Evolutionary conservation across 2,888 invertebrate genomes (phyloP).

Genomic region (Odontocolon sp.): DNA sequence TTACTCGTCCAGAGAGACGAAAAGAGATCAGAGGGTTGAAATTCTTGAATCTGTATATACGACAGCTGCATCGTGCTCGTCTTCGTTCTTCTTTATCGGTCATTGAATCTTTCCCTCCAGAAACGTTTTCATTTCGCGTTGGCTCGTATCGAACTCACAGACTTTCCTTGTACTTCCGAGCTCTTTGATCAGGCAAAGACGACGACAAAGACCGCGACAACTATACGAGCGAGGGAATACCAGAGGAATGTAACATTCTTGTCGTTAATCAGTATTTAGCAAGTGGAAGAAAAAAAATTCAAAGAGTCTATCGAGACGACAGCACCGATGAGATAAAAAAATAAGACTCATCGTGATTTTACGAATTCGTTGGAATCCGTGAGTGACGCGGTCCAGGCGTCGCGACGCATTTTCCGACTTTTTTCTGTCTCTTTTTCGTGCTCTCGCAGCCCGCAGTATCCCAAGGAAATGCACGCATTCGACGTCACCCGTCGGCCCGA

Average conservation of each 20-base stretch:
- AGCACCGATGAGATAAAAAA: background rate
- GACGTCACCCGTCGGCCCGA: slow-evolving; percentile 24
- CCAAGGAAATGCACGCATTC: too few relatives aligned
- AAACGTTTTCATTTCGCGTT: slow-evolving; percentile 5
- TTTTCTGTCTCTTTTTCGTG: background rate
- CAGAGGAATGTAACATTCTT: background rate
- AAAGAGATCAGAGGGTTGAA: slow-evolving; percentile 53
- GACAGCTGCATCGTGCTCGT: slow-evolving; percentile 49
- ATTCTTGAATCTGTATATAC: slow-evolving; percentile 37
- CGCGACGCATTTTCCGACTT: background rate
- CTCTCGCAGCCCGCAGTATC: too few relatives aligned
- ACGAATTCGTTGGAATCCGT: slow-evolving; percentile 1
- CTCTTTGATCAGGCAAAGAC: slow-evolving; percentile 12
- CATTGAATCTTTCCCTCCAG: slow-evolving; percentile 14
- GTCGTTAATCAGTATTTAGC: background rate
- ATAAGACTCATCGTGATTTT: slow-evolving; percentile 8
- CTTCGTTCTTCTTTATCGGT: slow-evolving; percentile 38
- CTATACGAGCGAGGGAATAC: too few relatives aligned
- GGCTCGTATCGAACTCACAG: slow-evolving; percentile 15
- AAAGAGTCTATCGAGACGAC: background rate
- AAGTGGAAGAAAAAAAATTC: background rate
- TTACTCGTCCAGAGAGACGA: slow-evolving; percentile 49
- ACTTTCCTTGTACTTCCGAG: slow-evolving; percentile 5
- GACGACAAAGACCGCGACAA: too few relatives aligned
- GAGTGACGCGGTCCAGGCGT: background rate